phyloP scores from a whole-genome alignment of 2,888 invertebrate genomes.

The Imbricaverruca yamaguchii region DNA sequence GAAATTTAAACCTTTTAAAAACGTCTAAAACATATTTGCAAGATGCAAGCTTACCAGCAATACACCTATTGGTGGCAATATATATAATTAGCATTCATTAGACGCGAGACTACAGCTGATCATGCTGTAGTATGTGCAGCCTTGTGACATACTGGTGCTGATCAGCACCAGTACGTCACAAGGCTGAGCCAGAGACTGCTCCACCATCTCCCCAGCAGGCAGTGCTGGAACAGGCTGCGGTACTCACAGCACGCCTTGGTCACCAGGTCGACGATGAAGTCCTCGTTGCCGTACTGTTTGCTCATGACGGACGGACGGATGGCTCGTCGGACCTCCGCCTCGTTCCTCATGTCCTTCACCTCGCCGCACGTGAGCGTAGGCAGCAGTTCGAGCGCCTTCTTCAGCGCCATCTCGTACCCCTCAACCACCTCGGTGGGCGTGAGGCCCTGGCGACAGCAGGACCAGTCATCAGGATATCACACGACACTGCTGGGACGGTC shows the following conservation, averaged over 20 bases:
- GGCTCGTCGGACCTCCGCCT: conserved; percentile 40
- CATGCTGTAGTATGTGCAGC: too few species aligned
- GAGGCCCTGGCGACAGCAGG: conserved; percentile 57
- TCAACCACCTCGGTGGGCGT: conserved; percentile 94
- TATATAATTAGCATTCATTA: too few species aligned
- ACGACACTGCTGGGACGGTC: too few species aligned
- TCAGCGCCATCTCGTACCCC: conserved; percentile 85
- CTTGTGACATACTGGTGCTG: too few species aligned
- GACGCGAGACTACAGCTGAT: too few species aligned
- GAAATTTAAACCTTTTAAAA: too few species aligned
- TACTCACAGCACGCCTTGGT: conserved; percentile 64
- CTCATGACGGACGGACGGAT: conserved; percentile 85
- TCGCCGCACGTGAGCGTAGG: conserved; percentile 68
- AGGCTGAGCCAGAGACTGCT: too few species aligned
- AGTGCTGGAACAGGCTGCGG: background rate
- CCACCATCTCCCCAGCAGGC: too few species aligned
- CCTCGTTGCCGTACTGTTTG: conserved; percentile 96
- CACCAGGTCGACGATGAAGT: conserved; percentile 78
- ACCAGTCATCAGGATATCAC: background rate
- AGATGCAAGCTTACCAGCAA: too few species aligned
- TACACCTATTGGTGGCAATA: too few species aligned
- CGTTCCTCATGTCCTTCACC: conserved; percentile 53
- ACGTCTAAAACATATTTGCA: too few species aligned
- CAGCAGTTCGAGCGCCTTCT: conserved; percentile 83
- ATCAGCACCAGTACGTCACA: too few species aligned